A percentile compares a stretch with the other conserved stretches of the same genome.
Conservation (phyloP, 2,888 invertebrate species). For the Cyaniris semiargus region DNA sequence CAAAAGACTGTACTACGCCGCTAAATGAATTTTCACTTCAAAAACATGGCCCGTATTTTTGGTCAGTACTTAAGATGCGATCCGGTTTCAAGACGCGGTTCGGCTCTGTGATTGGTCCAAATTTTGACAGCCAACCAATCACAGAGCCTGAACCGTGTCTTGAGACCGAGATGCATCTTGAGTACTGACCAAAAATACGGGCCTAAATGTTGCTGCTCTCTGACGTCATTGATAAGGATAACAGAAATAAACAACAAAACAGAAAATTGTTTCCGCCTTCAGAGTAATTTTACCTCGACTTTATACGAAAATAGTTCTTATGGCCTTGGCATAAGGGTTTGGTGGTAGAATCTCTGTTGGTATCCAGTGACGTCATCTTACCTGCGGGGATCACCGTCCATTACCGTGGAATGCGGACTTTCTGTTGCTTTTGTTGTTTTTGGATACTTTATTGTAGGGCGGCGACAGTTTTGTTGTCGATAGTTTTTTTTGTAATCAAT, state of each 20-base stretch:
- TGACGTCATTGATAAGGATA: background rate
- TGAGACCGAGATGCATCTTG: too few relatives aligned
- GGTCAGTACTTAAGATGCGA: too few relatives aligned
- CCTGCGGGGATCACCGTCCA: conserved; percentile 52
- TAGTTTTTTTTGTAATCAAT: background rate
- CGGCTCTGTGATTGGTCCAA: too few relatives aligned
- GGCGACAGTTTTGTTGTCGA: conserved; percentile 20
- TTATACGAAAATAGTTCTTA: background rate
- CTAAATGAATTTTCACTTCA: background rate
- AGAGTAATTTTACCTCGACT: background rate
- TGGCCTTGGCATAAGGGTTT: background rate
- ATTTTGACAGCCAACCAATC: too few relatives aligned
- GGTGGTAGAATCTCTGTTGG: background rate
- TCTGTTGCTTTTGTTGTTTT: conserved; percentile 43
- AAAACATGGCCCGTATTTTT: too few relatives aligned
- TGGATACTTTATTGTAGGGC: conserved; percentile 39
- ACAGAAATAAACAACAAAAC: background rate
- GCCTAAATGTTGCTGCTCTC: background rate
- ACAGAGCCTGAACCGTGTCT: too few relatives aligned
- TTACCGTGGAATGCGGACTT: conserved; percentile 53
- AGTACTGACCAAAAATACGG: too few relatives aligned
- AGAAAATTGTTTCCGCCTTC: background rate
- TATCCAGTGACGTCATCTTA: conserved; percentile 48
- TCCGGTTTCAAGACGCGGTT: too few relatives aligned
- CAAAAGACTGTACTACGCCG: too few relatives aligned